Evolutionary conservation across 2,888 invertebrate genomes (phyloP), one percentile per base, ranked within the genome.

Genomic region (Cryptocephalus primarius): DNA sequence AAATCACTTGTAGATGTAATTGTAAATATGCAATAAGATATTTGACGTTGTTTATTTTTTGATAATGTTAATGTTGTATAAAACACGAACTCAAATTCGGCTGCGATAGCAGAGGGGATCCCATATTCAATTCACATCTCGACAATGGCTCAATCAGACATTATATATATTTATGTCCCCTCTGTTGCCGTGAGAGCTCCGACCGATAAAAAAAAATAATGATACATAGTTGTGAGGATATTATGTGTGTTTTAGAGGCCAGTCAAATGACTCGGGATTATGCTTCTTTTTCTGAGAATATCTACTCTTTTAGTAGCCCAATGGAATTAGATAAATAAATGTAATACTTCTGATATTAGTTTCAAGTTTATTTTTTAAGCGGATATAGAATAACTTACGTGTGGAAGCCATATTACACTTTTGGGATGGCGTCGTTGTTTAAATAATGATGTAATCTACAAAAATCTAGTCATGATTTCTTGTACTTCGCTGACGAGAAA

Each of bases 21-120:
- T 55, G 59, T 59, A 59, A 59, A 59, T 59, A 59, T 59, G 59
- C 59, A 59, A 58, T 59, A 59, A 59, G 56, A 59, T 56, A 58
- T 53, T 53, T 58, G 57, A 57, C 56, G 46, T 53, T 53, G 45
- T 50, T 36, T 42, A 40, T 32, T 42, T 51, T 59, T 52, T 55
- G 51, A 50, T 57, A 52, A 51, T 54, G 50, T 54, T 46, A 43
- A 46, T 54, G 51, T 22, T 22, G 22, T 22, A 22, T 22, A 22
- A 22, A 22, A 22, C 22, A 22, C 22, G 22, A 22, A 22, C 22
- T 22, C 52, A 46, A 46, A 43, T 47, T 50, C 43, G 40, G 33
- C 39, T 39, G 46, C 45, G 48, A 48, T 47, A 48, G 43, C 45
- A 48, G 48, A 47, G 44, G 50, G 48, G 44, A 22, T 47, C 39